Conservation (phyloP, 2,888 invertebrate species). For the Leptopilina drosophilae region DNA sequence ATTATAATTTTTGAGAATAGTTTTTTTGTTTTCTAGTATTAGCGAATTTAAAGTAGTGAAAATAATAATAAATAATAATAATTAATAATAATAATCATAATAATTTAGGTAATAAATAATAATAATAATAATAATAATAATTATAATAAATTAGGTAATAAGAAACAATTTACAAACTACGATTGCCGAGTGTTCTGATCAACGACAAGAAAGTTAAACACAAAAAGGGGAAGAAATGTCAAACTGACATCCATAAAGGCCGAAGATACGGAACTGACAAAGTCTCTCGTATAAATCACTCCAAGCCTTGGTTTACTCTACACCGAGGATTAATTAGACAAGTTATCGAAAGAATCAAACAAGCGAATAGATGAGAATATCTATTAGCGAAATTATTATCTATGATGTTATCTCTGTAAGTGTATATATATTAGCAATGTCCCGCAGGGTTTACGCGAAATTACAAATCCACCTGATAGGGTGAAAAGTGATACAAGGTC, state of each 20-base stretch:
- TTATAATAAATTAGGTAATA: too few relatives aligned
- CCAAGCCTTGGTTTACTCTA: background rate
- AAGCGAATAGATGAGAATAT: slow-evolving; percentile 33
- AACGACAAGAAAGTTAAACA: too few relatives aligned
- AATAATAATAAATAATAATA: too few relatives aligned
- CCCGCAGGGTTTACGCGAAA: background rate
- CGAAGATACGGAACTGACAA: background rate
- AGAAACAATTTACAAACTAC: too few relatives aligned
- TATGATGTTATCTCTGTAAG: slow-evolving; percentile 1
- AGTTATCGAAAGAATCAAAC: background rate
- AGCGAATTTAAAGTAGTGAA: too few relatives aligned
- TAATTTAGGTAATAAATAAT: too few relatives aligned
- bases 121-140: too few relatives aligned
- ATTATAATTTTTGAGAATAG: too few relatives aligned
- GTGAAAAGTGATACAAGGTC: slow-evolving; percentile 59
- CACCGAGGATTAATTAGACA: slow-evolving; percentile 1
- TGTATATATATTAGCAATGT: background rate
- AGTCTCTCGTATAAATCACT: background rate
- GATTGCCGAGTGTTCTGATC: too few relatives aligned
- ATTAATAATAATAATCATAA: too few relatives aligned
- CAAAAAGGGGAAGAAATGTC: too few relatives aligned
- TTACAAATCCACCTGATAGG: background rate
- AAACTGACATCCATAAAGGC: slow-evolving; percentile 47
- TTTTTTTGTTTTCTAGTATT: too few relatives aligned
- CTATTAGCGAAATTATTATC: slow-evolving; percentile 51